Percentiles rank a stretch among this genome's conserved stretches.
Conservation (phyloP, 92 coral and sea anemone species). For the Bergia sp. region DNA sequence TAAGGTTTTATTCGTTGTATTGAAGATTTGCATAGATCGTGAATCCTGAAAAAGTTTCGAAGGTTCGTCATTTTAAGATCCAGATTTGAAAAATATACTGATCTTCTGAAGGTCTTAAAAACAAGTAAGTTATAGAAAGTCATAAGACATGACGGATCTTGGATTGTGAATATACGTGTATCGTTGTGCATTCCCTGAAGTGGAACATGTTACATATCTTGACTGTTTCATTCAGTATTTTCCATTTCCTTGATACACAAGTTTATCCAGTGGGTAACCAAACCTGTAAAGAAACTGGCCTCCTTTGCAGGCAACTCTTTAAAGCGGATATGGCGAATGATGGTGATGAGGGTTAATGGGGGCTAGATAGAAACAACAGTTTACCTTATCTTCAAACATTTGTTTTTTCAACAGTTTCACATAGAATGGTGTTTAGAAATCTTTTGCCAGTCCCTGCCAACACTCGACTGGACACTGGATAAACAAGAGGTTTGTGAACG, state of each 20-base stretch:
- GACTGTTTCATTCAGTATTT: not conserved
- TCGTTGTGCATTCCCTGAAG: not conserved
- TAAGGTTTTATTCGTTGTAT: too few relatives aligned
- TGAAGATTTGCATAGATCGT: too few relatives aligned
- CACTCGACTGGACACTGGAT: not conserved
- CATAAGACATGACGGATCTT: not conserved
- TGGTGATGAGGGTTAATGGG: too few relatives aligned
- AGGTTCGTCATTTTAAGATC: too few relatives aligned
- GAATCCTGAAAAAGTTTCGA: too few relatives aligned
- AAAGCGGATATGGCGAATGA: too few relatives aligned
- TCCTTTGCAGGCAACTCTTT: too few relatives aligned
- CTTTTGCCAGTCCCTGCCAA: not conserved
- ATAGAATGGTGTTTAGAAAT: slow-evolving; percentile 5
- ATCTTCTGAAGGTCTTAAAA: too few relatives aligned
- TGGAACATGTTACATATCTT: not conserved
- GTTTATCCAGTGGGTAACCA: not conserved
- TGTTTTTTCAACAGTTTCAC: not conserved
- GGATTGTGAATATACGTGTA: too few relatives aligned
- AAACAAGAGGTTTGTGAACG: slow-evolving; percentile 8
- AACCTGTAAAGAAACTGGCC: not conserved
- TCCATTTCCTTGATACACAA: too few relatives aligned
- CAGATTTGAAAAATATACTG: too few relatives aligned
- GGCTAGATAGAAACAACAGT: not conserved
- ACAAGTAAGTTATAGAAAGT: not conserved
- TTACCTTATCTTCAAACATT: not conserved